Evolutionary conservation across 2,113 vertebrate genomes (phyloP).

Genomic region (Carassius gibelio): DNA sequence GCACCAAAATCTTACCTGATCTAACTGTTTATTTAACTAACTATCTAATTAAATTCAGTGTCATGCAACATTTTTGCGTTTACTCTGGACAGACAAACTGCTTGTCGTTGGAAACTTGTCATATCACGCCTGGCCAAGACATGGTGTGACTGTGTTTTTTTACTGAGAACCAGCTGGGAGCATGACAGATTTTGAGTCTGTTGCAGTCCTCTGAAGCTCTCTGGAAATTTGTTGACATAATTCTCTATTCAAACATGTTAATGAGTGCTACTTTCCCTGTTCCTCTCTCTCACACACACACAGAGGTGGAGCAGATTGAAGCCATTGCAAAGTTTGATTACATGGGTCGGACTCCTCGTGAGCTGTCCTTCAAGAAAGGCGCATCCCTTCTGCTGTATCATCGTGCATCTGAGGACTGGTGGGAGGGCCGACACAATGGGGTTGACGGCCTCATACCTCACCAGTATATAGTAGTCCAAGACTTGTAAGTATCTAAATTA

Average conservation of each 20-base stretch:
- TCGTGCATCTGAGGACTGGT: slow-evolving; percentile 96
- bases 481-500: slow-evolving; percentile 84
- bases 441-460: slow-evolving; percentile 97
- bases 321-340: slow-evolving; percentile 99
- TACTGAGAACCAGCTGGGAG: slow-evolving; percentile 6
- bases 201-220: slow-evolving; percentile 16
- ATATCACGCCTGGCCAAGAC: not conserved
- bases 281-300: slow-evolving; percentile 29
- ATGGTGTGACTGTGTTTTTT: not conserved
- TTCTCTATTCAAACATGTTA: not conserved
- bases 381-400: slow-evolving; percentile 95
- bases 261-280: not conserved
- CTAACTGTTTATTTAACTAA: not conserved
- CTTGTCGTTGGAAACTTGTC: not conserved
- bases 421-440: slow-evolving; percentile 96
- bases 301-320: slow-evolving; percentile 97
- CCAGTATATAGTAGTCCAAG: slow-evolving; percentile 98
- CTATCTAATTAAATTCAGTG: not conserved
- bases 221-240: slow-evolving; percentile 30
- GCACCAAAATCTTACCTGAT: not conserved
- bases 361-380: slow-evolving; percentile 97
- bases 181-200: not conserved
- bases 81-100: not conserved
- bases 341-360: slow-evolving; percentile 86
- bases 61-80: not conserved